Percentiles rank a stretch among this genome's conserved stretches.
Evolutionary conservation across 2,888 invertebrate species (phyloP).

Genomic region (Melanostoma mellinum): DNA sequence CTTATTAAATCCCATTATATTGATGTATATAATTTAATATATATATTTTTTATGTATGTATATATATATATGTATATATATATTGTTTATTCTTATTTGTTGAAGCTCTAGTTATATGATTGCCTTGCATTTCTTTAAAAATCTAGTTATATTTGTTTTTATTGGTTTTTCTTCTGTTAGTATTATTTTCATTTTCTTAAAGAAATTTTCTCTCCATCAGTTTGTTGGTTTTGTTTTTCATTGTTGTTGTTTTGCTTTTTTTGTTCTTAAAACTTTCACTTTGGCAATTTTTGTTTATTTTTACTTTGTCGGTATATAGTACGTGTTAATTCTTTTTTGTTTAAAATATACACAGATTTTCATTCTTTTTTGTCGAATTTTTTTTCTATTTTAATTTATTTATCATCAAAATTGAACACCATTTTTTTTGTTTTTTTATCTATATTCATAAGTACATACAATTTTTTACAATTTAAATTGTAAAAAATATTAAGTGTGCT

Average conservation of each 20-base stretch:
- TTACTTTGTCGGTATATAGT: slow-evolving; percentile 51
- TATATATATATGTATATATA: slow-evolving; percentile 81
- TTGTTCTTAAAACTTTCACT: slow-evolving; percentile 42
- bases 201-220: slow-evolving; percentile 77
- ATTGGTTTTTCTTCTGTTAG: slow-evolving; percentile 61
- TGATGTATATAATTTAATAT: slow-evolving; percentile 69
- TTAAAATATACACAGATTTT: slow-evolving; percentile 58
- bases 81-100: slow-evolving; percentile 66
- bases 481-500: slow-evolving; percentile 68
- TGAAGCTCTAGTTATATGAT: slow-evolving; percentile 82
- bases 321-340: slow-evolving; percentile 22
- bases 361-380: slow-evolving; percentile 26
- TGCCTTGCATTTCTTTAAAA: slow-evolving; percentile 81
- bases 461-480: slow-evolving; percentile 60
- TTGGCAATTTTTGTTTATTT: slow-evolving; percentile 56
- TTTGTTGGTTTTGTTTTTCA: slow-evolving; percentile 76
- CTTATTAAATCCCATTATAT: slow-evolving; percentile 72
- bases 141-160: slow-evolving; percentile 75
- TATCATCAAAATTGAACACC: slow-evolving; percentile 68
- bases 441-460: slow-evolving; percentile 68
- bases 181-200: slow-evolving; percentile 57
- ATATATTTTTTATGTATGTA: slow-evolving; percentile 81
- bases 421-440: slow-evolving; percentile 47
- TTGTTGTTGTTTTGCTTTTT: slow-evolving; percentile 73
- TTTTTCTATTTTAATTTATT: slow-evolving; percentile 31